Percentiles rank a stretch among this genome's conserved stretches.
These are phyloP conservation scores for Apodemus sylvaticus DNA, from an alignment of 2,113 vertebrate species.

Conservation along the genomic window DNA sequence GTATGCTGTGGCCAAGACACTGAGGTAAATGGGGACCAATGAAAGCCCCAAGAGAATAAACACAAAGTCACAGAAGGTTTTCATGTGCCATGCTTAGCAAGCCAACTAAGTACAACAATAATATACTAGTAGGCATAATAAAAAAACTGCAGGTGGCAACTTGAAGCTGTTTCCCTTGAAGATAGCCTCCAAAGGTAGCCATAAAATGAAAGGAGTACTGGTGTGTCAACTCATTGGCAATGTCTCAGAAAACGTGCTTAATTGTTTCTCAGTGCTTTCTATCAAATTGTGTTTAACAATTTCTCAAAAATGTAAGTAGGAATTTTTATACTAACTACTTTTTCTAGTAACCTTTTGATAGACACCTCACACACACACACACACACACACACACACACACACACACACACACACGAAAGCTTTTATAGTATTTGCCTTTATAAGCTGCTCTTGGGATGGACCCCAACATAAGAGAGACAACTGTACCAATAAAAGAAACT, in stretches of 20 bases:
- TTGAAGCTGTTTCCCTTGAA: background rate
- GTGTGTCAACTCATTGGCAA: background rate
- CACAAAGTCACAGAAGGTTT: background rate
- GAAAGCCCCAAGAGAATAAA: background rate
- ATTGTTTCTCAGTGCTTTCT: background rate
- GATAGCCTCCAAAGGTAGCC: background rate
- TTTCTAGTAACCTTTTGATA: constrained; percentile 1
- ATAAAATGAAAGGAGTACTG: background rate
- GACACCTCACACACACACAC: background rate
- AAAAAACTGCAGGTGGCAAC: background rate
- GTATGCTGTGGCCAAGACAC: background rate
- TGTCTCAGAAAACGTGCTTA: constrained; percentile 4
- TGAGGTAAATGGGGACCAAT: background rate
- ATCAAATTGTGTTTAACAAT: constrained; percentile 1
- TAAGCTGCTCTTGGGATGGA: too few relatives aligned
- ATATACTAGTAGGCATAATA: background rate
- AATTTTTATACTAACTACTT: constrained; percentile 9
- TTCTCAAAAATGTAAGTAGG: background rate
- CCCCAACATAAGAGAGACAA: too few relatives aligned
- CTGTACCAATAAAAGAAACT: too few relatives aligned
- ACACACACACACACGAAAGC: too few relatives aligned
- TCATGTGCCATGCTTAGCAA: background rate
- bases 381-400: too few relatives aligned
- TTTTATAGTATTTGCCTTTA: too few relatives aligned
- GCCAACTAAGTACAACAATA: background rate